A percentile compares a stretch with the other conserved stretches of the same genome.
Conservation (phyloP, 2,797 vertebrate species). For the Periparus ater region DNA sequence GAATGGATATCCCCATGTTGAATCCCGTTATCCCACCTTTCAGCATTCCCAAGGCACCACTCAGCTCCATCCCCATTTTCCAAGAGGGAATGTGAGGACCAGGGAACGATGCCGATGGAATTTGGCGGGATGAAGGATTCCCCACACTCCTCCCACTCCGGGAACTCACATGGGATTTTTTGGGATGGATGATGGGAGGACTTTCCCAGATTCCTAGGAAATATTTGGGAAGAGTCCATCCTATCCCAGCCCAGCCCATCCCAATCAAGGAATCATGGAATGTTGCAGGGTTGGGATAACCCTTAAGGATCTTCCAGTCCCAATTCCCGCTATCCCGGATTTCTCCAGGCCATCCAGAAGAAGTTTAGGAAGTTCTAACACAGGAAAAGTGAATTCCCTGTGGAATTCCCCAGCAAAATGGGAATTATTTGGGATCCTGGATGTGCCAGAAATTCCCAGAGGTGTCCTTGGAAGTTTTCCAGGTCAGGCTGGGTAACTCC, state of each 20-base stretch:
- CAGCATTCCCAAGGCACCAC: background rate
- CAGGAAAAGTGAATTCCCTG: background rate
- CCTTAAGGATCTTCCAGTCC: background rate
- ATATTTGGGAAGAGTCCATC: background rate
- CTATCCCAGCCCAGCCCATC: background rate
- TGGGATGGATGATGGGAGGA: background rate
- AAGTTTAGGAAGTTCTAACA: background rate
- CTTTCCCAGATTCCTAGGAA: background rate
- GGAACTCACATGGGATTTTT: background rate
- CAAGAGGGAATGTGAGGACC: background rate
- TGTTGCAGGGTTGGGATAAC: accelerated
- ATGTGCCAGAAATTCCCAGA: background rate
- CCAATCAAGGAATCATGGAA: background rate
- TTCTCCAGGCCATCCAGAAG: background rate
- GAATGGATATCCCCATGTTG: accelerated
- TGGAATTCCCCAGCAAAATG: background rate
- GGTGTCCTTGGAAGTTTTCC: background rate
- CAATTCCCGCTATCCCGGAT: accelerated
- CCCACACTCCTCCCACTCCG: accelerated
- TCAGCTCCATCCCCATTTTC: background rate
- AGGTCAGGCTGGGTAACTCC: background rate
- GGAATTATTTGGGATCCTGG: background rate
- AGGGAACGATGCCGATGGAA: background rate
- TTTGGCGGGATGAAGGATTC: background rate
- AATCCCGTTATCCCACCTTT: background rate